phyloP scores from a whole-genome alignment of 2,888 invertebrate genomes.

The Eulithis prunata region DNA sequence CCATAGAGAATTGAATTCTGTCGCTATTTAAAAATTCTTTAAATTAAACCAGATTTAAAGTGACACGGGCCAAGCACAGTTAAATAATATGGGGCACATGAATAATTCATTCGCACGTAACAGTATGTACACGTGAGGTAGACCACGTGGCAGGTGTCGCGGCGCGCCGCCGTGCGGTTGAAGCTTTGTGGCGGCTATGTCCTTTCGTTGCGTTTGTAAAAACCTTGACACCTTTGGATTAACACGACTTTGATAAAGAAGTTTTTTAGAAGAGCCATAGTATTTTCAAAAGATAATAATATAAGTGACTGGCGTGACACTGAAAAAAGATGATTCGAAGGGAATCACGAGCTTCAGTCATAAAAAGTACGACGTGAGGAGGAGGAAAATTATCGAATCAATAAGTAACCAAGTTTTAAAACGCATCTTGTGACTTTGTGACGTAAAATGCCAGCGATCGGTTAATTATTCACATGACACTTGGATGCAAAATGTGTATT shows the following conservation, averaged over 20 bases:
- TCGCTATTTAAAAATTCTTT: not conserved
- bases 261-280: no score
- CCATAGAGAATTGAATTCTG: not conserved
- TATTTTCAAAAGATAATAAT: no score
- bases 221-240: constrained; percentile 1
- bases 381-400: no score
- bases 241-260: not conserved
- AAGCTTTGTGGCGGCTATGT: constrained; percentile 2
- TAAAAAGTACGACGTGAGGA: no score
- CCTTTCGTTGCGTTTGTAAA: not conserved
- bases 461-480: no score
- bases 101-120: constrained; percentile 23
- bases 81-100: constrained; percentile 27
- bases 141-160: constrained; percentile 19
- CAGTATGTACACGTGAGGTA: constrained; percentile 19
- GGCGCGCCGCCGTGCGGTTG: constrained; percentile 16
- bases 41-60: constrained; percentile 4
- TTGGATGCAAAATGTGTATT: no score
- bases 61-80: constrained; percentile 7
- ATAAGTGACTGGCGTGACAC: no score
- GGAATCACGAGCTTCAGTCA: no score
- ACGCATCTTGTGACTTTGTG: no score
- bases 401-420: no score
- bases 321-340: no score
- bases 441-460: no score